Evolutionary conservation across 2,113 vertebrate species (phyloP), one percentile per base, ranked within the genome.

Genomic region (Tyrannus savana): DNA sequence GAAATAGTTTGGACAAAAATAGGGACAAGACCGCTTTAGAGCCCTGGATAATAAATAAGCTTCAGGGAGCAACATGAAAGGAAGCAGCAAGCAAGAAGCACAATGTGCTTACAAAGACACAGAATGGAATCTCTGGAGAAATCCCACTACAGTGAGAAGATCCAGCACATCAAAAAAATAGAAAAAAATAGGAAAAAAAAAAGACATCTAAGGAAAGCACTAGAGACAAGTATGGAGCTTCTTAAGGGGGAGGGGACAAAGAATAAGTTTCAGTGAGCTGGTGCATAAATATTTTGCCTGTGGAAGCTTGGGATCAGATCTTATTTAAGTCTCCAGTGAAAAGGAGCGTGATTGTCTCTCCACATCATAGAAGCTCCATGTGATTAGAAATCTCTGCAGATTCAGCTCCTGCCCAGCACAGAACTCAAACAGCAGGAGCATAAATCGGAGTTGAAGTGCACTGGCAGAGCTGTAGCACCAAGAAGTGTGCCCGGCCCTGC

Each of bases 341-440:
- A 95, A 97, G 44, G 4, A 86, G 67, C 21, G 0, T 76, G 74
- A 80, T 11, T 91, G 87, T 90, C 92, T 66, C 83, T 91, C 74
- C 77, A 58, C 41, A 93, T 90, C 46, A 91, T 4, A 87, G 59
- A 46, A 84, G 80, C 77, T 90, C 39, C 6, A 0, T 9, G 25
- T 92, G 93, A 89, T 92, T 59, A 68, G 75, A 88, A 64, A 25
- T 72, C 91, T 93, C 91, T 72, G 87, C 82, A 97, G 93, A 93
- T 49, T 90, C 88, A 75, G 73, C n/a, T 94, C 69, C 78, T 72
- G 74, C 76, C 27, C 83, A 58, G 80, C 83, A n/a, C 41, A 78
- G 73, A 92, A 66, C 88, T 96, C 95, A 96, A 90, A 84, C 95
- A 94, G 96, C 93, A 72, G 92, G 90, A 81, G 73, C 10, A 3